Percentiles rank a stretch among this genome's conserved stretches.
phyloP scores from a whole-genome alignment of 2,797 vertebrate genomes.

The Pangasius sanitwongsei region DNA sequence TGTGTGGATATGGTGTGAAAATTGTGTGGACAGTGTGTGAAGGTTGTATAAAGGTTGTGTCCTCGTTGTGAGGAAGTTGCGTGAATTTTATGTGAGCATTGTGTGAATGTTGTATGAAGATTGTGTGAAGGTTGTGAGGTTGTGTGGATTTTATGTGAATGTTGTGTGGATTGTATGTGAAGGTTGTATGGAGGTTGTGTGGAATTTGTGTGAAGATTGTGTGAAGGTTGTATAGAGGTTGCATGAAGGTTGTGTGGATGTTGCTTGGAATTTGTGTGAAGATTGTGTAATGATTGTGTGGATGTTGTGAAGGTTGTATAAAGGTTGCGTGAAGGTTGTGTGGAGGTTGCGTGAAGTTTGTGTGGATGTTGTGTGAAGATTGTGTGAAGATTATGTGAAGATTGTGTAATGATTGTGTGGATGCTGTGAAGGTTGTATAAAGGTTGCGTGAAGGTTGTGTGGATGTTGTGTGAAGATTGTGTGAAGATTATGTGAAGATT shows the following conservation, averaged over 20 bases:
- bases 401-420: not conserved
- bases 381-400: not conserved
- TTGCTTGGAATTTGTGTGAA: not conserved
- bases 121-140: not conserved
- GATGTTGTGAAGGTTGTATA: not conserved
- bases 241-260: fast-evolving
- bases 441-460: not conserved
- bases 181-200: not conserved
- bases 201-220: not conserved
- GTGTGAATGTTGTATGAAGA: not conserved
- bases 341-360: not conserved
- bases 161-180: not conserved
- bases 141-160: not conserved
- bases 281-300: not conserved
- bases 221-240: not conserved
- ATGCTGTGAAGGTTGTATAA: not conserved
- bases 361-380: not conserved
- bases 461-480: not conserved
- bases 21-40: not conserved
- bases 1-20: not conserved
- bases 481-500: not conserved
- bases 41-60: not conserved
- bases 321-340: not conserved
- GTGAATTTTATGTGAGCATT: not conserved
- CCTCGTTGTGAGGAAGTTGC: too few relatives aligned